Evolutionary conservation across 2,113 vertebrate species (phyloP).

Genomic region (Colaptes auratus): DNA sequence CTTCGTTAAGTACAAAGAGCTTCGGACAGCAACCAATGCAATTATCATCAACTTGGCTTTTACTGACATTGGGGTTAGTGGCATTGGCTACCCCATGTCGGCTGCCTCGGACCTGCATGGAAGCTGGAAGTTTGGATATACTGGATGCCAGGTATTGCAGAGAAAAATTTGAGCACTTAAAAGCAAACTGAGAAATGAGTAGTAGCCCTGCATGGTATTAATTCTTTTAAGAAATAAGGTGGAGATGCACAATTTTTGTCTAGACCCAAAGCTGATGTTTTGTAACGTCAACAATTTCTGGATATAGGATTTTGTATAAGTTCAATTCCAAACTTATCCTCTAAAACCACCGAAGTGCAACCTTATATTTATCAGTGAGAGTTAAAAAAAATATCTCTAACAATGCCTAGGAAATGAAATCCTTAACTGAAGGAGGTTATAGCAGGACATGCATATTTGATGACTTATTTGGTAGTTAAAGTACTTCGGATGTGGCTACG

Average conservation of each 20-base stretch:
- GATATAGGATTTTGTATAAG: background rate
- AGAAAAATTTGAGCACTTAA: background rate
- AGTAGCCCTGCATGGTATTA: background rate
- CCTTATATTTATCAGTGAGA: background rate
- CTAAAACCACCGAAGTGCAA: background rate
- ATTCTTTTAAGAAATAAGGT: background rate
- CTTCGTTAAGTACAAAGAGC: constrained; percentile 92
- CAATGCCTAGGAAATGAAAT: background rate
- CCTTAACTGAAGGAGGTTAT: background rate
- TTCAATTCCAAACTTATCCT: background rate
- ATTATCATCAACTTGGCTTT: constrained; percentile 96
- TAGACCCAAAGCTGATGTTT: background rate
- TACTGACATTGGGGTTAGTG: constrained; percentile 94
- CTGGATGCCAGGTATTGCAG: constrained; percentile 91
- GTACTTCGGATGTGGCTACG: background rate
- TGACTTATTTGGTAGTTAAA: background rate
- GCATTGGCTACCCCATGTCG: constrained; percentile 98
- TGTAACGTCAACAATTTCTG: background rate
- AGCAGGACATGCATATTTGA: background rate
- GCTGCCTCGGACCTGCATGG: constrained; percentile 95
- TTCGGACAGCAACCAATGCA: constrained; percentile 93
- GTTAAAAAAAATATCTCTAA: background rate
- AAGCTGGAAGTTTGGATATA: constrained; percentile 94
- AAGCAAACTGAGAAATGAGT: background rate
- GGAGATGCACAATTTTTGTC: background rate